Conservation (phyloP, 2,113 vertebrate genomes). For the Scolopax mira region DNA sequence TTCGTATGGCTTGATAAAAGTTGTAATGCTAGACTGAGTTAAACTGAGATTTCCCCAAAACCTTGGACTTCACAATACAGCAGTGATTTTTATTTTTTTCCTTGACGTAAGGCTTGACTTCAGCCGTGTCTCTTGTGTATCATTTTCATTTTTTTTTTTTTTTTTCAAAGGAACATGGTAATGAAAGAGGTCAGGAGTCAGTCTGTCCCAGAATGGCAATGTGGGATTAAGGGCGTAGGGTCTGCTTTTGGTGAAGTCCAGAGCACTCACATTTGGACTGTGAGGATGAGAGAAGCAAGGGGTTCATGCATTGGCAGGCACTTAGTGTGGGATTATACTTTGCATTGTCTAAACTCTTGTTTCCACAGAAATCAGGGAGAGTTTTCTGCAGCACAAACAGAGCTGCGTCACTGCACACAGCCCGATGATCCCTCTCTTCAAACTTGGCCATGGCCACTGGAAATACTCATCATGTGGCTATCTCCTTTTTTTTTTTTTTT, state of each 20-base stretch:
- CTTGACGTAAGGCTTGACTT: slow-evolving; percentile 14
- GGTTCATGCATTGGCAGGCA: neutral
- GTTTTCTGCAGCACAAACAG: neutral
- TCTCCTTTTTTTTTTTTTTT: neutral
- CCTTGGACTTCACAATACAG: slow-evolving; percentile 41
- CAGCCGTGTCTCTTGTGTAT: slow-evolving; percentile 8
- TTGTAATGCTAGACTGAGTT: neutral
- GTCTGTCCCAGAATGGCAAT: neutral
- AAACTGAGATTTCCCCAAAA: neutral
- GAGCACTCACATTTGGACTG: neutral
- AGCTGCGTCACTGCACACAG: neutral
- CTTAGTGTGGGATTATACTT: neutral
- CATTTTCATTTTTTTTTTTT: slow-evolving; percentile 57
- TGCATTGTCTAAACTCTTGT: neutral
- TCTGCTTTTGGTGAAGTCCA: neutral
- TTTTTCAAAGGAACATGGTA: neutral
- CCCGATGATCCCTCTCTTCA: neutral
- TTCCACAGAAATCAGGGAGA: neutral
- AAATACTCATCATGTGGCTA: neutral
- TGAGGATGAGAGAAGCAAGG: neutral
- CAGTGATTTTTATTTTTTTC: neutral
- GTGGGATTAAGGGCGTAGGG: neutral
- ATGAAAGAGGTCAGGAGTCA: slow-evolving; percentile 41
- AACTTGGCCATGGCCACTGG: neutral
- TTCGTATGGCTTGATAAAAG: slow-evolving; percentile 45